These are phyloP conservation scores for Tuberolachnus salignus DNA, from an alignment of 2,888 invertebrate species.

Conservation along the genomic window DNA sequence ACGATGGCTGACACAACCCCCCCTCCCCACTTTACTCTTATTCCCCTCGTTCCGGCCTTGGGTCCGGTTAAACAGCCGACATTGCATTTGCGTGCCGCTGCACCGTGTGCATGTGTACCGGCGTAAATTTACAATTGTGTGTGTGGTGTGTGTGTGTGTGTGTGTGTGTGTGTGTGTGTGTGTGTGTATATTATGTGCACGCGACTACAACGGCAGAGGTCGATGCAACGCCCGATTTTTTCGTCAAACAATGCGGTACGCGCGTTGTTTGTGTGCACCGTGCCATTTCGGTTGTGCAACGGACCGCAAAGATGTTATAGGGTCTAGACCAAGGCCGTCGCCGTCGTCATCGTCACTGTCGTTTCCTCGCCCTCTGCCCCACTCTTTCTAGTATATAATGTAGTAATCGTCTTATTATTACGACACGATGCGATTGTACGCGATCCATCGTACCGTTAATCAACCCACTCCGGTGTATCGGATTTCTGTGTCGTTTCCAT, in stretches of 20 bases:
- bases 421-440: not conserved
- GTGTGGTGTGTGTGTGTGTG: not conserved
- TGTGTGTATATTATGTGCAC: no score
- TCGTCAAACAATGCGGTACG: not conserved
- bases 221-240: slow-evolving; percentile 27
- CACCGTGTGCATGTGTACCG: not conserved
- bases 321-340: slow-evolving; percentile 47
- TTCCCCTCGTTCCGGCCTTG: slow-evolving; percentile 39
- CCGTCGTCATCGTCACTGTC: not conserved
- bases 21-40: not conserved
- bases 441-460: slow-evolving; percentile 26
- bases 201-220: slow-evolving; percentile 21
- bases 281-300: slow-evolving; percentile 50
- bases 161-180: not conserved
- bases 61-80: slow-evolving; percentile 23
- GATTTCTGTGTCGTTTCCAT: not conserved
- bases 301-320: slow-evolving; percentile 38
- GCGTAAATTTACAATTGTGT: no score
- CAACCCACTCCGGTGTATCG: not conserved
- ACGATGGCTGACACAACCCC: slow-evolving; percentile 9
- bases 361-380: not conserved
- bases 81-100: slow-evolving; percentile 2
- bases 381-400: not conserved
- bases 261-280: slow-evolving; percentile 1
- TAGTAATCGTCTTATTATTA: slow-evolving; percentile 4